Conservation (phyloP, 1,140 invertebrate species). For the Tetranychus cinnabarinus region DNA sequence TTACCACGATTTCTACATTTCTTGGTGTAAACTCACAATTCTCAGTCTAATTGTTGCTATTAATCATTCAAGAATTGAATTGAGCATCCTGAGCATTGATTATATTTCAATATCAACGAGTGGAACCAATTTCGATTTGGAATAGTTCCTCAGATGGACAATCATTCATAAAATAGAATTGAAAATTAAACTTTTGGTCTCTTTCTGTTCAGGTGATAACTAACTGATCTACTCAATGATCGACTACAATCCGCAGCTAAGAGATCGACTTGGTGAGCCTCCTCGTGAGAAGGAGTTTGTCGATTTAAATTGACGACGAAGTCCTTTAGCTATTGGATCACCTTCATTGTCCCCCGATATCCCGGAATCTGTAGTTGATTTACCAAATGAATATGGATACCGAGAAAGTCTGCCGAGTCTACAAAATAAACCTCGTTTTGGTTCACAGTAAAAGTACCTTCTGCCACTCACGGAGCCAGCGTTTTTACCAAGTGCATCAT, state of each 20-base stretch:
- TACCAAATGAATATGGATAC: background rate
- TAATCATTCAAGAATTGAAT: too few relatives aligned
- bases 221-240: background rate
- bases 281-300: background rate
- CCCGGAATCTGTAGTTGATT: background rate
- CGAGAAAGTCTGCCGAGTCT: constrained; percentile 13
- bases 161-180: too few relatives aligned
- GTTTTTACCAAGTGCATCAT: constrained; percentile 88
- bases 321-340: background rate
- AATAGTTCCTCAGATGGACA: too few relatives aligned
- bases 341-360: background rate
- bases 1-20: too few relatives aligned
- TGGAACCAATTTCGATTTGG: too few relatives aligned
- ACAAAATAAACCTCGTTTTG: constrained; percentile 78
- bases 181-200: too few relatives aligned
- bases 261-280: background rate
- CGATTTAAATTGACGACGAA: background rate
- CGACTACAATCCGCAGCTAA: background rate
- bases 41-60: too few relatives aligned
- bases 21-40: too few relatives aligned
- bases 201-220: background rate
- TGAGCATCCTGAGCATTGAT: too few relatives aligned
- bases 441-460: constrained; percentile 78
- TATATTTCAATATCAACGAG: too few relatives aligned
- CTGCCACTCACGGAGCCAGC: constrained; percentile 80